Base-by-base conservation (phyloP, 2,888 invertebrate species). In the Pristionchus fissidentatus region DNA sequence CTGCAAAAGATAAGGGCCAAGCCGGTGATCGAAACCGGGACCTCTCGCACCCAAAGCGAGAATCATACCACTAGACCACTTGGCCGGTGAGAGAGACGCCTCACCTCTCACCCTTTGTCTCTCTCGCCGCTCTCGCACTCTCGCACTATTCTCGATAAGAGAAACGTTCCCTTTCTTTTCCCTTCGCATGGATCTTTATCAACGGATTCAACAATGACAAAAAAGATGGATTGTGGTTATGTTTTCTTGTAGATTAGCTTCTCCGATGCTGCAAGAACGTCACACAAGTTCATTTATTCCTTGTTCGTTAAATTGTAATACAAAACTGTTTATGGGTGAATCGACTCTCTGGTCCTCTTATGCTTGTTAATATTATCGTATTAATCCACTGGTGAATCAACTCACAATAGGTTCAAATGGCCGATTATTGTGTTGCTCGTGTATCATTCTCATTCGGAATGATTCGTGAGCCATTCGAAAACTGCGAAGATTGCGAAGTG, bases 31-130 rank as follows among this genome's bases (percentile, higher is more conserved):
- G 90, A 89, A 90, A 87, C 87, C 90, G 89, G 90, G 90, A 85
- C 89, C 89, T 89, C 89, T 89, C 89, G 89, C 89, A 89, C 90
- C 89, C 89, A 89, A 90, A 90, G 90, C 89, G 90, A 89, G 90
- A 90, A 89, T 89, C 89, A 90, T 90, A 89, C 90, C 89, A 87
- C 90, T 89, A 90, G 90, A 89, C 83, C 83, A 83, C 83, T 83
- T 83, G 83, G 83, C 83, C 83, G 83, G 73, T 55, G 41, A 22
- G n/a, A 15, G 41, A 49, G n/a, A 26, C 35, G 78, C 60, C 41
- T 32, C 41, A 60, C 32, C 62, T 81, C 80, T 81, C 80, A 13
- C 70, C 15, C 62, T 43, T 29, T 35, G 32, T 46, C 62, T 41
- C 80, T 78, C 55, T n/a, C 79, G 13, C 8, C 60, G 7, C 19